Percentiles rank a stretch among this genome's conserved stretches.
These are phyloP conservation scores for Sialia sialis DNA, from an alignment of 2,113 vertebrate genomes.

Conservation along the genomic window DNA sequence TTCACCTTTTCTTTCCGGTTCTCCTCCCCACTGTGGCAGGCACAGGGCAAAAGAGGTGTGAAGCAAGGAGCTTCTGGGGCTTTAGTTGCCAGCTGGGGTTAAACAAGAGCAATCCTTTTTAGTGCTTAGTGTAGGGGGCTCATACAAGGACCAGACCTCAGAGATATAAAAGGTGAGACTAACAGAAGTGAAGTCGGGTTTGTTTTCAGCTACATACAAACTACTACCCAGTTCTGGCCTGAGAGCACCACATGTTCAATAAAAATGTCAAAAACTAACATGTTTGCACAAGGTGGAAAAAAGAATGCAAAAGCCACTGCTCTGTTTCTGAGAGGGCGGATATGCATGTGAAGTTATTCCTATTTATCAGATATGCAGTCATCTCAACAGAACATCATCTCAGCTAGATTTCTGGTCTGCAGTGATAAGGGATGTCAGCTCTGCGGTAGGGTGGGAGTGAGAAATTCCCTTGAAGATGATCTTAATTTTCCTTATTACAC, in stretches of 20 bases:
- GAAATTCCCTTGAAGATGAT: not conserved
- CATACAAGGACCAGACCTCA: not conserved
- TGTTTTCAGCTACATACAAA: not conserved
- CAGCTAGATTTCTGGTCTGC: not conserved
- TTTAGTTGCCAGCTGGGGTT: not conserved
- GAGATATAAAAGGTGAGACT: not conserved
- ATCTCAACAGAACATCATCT: not conserved
- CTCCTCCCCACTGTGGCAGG: not conserved
- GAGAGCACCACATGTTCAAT: not conserved
- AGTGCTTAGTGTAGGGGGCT: not conserved
- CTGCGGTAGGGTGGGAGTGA: fast-evolving
- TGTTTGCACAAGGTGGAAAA: not conserved
- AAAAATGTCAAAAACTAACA: not conserved
- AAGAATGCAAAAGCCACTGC: not conserved
- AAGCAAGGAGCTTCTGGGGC: not conserved
- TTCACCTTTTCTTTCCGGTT: not conserved
- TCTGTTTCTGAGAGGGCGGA: not conserved
- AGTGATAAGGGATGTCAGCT: not conserved
- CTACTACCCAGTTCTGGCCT: not conserved
- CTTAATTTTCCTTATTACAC: not conserved
- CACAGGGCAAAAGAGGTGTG: not conserved
- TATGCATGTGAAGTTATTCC: not conserved
- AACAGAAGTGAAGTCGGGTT: not conserved
- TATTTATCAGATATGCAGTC: not conserved
- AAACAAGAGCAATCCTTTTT: not conserved